Evolutionary conservation across 2,113 vertebrate species (phyloP), one percentile per base, ranked within the genome.

Genomic region (Mormyrus lacerda): DNA sequence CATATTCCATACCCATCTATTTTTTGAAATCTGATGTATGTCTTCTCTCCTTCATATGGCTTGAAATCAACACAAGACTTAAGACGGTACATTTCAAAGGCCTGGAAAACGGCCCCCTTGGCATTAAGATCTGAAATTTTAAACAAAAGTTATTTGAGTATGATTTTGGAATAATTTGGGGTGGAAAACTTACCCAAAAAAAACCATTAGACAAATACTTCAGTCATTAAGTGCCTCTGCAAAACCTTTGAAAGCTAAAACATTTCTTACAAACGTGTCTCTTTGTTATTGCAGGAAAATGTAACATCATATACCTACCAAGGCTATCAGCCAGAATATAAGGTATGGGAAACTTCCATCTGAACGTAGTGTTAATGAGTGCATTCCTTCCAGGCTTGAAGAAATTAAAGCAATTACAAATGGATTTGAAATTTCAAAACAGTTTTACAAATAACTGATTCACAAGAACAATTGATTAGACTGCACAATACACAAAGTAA

Each of bases 61-160:
- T 98, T 99, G 92, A 99, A 99, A 92, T 98, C 97, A 7, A 99
- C 1, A 51, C 98, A 99, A 17, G 98, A 97, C 92, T 97, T 99
- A 1, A 99, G 95, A 19, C 97, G 96, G 90, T 97, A 99, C 96
- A 98, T 97, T 93, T 99, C 98, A 93, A 99, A 97, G 0, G 96
- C 94, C 90, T 97, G 96, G 82, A 98, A 95, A 91, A 98, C 96
- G 17, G 94, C 94, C 44, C 95, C 95, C 89, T 96, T 96, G 73
- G 95, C 95, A 48, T 95, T 96, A 50, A 95, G 92, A 89, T 95
- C 95, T 96, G 50, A 53, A 87, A 86, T 7, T 86, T 48, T 51
- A 86, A 84, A 84, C 8, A 84, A 24, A 24, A 79, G 11, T 87
- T 55, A 87, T 55, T 87, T 87, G 48, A 39, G 17, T 39, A 79